These are phyloP conservation scores for Diacarnus erythraeanus DNA, from an alignment of 37 sponge, comb jelly and placozoan genomes.

Conservation along the genomic window DNA sequence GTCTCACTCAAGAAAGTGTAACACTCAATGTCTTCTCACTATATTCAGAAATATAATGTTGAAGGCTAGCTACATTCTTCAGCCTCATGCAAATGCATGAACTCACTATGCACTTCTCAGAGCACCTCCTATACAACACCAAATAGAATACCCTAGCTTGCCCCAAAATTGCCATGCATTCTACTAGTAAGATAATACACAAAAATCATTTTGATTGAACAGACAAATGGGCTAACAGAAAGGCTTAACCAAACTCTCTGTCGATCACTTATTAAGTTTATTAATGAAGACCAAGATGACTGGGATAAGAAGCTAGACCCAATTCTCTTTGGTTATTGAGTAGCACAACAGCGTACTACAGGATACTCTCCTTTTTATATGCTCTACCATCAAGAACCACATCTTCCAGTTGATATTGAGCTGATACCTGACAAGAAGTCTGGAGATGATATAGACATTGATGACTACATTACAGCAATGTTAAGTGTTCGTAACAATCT, in stretches of 20 bases:
- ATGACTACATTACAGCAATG: slow-evolving; percentile 1
- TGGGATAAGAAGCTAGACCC: slow-evolving; percentile 51
- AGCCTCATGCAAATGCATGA: no score
- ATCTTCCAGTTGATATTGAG: slow-evolving; percentile 16
- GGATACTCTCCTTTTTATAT: slow-evolving; percentile 42
- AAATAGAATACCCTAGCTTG: no score
- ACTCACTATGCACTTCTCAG: no score
- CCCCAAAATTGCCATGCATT: no score
- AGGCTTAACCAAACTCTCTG: slow-evolving; percentile 30
- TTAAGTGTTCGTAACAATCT: not conserved
- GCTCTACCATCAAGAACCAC: slow-evolving; percentile 4
- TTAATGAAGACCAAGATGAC: slow-evolving; percentile 33
- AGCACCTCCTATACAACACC: no score
- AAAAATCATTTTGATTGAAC: no score
- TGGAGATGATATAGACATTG: not conserved
- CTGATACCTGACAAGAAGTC: not conserved
- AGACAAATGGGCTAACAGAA: slow-evolving; percentile 54
- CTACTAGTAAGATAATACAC: no score
- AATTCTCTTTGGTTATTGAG: slow-evolving; percentile 33
- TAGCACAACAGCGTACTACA: slow-evolving; percentile 30
- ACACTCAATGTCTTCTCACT: no score
- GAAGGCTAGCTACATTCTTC: no score
- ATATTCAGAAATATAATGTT: no score
- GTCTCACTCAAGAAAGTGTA: no score
- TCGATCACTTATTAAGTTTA: slow-evolving; percentile 24